phyloP scores from a whole-genome alignment of 2,113 vertebrate genomes.

The Albula glossodonta region DNA sequence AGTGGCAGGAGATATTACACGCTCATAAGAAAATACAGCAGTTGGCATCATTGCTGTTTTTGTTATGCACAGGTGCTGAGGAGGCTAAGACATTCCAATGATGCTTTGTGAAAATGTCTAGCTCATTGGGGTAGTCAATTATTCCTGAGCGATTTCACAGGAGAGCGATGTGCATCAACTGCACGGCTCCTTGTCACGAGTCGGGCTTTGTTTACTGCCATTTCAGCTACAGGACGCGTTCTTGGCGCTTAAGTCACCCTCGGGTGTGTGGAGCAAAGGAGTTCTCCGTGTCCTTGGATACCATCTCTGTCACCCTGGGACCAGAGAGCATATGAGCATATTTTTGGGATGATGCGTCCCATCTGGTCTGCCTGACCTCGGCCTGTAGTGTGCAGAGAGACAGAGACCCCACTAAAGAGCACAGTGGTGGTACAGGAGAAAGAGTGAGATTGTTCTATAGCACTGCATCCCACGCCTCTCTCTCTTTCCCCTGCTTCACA shows the following conservation, averaged over 20 bases:
- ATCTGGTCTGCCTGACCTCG: not conserved
- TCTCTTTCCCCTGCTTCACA: not conserved
- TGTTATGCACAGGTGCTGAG: not conserved
- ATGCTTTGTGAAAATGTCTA: not conserved
- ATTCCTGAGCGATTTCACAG: not conserved
- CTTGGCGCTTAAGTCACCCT: not conserved
- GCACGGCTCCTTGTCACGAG: not conserved
- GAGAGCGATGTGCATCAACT: not conserved
- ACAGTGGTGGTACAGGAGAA: not conserved
- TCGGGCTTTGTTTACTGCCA: not conserved
- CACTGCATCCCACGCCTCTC: not conserved
- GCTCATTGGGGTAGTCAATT: not conserved
- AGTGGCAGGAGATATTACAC: not conserved
- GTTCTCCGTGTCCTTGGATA: constrained; percentile 1
- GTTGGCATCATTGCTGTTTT: not conserved
- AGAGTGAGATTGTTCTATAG: not conserved
- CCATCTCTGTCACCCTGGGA: not conserved
- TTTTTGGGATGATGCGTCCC: not conserved
- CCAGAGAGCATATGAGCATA: not conserved
- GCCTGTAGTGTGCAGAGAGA: not conserved
- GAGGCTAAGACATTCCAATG: not conserved
- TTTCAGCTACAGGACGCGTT: not conserved
- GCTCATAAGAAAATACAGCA: not conserved
- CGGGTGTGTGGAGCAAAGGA: not conserved
- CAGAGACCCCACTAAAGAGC: not conserved